phyloP scores from a whole-genome alignment of 1,140 invertebrate genomes.

The Neuroterus valhalla region DNA sequence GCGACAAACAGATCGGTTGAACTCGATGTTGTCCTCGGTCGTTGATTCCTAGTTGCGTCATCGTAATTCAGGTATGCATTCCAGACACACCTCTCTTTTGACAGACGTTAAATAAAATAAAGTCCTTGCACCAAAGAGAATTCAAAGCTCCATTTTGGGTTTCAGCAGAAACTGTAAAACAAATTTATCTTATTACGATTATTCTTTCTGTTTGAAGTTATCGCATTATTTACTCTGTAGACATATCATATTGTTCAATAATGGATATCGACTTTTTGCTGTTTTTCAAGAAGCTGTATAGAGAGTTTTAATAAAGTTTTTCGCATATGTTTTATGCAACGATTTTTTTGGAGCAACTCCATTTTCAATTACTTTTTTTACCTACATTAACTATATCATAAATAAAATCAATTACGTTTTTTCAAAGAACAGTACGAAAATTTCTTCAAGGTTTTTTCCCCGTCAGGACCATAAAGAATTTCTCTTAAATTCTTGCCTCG shows the following conservation, averaged over 20 bases:
- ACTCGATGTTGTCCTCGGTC: slow-evolving; percentile 56
- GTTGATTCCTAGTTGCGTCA: slow-evolving; percentile 53
- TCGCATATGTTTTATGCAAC: no score
- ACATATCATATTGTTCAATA: not conserved
- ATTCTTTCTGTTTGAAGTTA: slow-evolving; percentile 5
- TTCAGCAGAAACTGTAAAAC: slow-evolving; percentile 11
- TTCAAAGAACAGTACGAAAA: no score
- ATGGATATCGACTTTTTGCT: not conserved
- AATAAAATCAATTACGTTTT: no score
- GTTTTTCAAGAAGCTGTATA: no score
- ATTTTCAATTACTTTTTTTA: no score
- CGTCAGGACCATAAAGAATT: no score
- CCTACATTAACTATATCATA: no score
- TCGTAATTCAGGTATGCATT: slow-evolving; percentile 52
- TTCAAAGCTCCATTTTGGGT: not conserved
- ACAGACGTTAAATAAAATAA: not conserved
- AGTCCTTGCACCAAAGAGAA: slow-evolving; percentile 39
- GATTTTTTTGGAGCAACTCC: no score
- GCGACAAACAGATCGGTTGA: slow-evolving; percentile 58
- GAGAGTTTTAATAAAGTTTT: no score
- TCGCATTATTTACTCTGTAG: not conserved
- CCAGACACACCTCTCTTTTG: slow-evolving; percentile 4
- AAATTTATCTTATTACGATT: slow-evolving; percentile 10
- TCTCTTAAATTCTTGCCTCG: no score
- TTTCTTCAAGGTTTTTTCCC: no score